Evolutionary conservation across 1,140 invertebrate species (phyloP).

Genomic region (Aphelenchoides fujianensis): DNA sequence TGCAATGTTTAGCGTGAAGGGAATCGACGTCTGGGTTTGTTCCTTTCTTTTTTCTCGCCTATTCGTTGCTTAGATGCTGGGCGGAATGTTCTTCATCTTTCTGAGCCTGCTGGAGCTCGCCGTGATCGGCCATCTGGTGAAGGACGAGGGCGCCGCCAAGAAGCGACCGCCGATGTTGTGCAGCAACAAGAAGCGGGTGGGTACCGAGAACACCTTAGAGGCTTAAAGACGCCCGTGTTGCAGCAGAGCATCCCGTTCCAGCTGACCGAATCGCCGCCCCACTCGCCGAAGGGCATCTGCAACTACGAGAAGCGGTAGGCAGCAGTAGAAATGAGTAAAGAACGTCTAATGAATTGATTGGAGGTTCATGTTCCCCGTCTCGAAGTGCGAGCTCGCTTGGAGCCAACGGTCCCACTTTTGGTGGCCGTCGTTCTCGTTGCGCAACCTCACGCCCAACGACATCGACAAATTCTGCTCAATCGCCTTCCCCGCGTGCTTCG

Average conservation of each 20-base stretch:
- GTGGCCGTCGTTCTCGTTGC: conserved; percentile 23
- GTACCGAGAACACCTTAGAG: conserved; percentile 5
- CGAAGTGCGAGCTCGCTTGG: conserved; percentile 39
- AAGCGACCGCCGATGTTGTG: conserved; percentile 35
- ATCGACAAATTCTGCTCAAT: conserved; percentile 50
- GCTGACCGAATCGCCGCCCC: conserved; percentile 23
- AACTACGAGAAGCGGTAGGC: conserved; percentile 43
- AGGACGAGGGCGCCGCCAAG: conserved; percentile 39
- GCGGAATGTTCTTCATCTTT: conserved; percentile 59
- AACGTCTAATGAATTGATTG: too few relatives aligned
- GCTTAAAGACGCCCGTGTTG: background rate
- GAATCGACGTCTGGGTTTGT: too few relatives aligned
- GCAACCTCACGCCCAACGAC: conserved; percentile 41
- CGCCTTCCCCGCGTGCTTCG: conserved; percentile 52
- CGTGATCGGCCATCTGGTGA: conserved; percentile 54
- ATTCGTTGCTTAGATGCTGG: conserved; percentile 55
- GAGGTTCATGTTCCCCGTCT: conserved; percentile 55
- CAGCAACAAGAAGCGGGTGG: conserved; percentile 37
- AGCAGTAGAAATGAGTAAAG: too few relatives aligned
- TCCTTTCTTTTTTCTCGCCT: too few relatives aligned
- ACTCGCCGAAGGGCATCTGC: conserved; percentile 42
- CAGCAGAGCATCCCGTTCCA: conserved; percentile 15
- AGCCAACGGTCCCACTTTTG: conserved; percentile 32
- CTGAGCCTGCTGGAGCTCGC: conserved; percentile 50
- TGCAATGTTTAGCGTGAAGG: too few relatives aligned